Evolutionary conservation across 92 coral and sea anemone species (phyloP).

Genomic region (Hydrozoanthus gracilis): DNA sequence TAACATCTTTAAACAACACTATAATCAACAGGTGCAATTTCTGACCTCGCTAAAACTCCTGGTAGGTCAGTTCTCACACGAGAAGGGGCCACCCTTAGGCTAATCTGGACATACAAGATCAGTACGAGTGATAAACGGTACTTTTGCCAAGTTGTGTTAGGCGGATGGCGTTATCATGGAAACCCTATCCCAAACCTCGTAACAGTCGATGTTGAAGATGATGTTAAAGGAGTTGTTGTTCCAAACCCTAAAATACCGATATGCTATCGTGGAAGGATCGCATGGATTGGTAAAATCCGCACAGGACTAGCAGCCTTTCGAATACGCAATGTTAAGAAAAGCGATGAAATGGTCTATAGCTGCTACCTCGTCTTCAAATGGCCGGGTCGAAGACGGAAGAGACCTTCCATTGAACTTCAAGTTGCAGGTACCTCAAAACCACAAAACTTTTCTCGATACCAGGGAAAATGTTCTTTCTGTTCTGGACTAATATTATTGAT

Average conservation of each 20-base stretch:
- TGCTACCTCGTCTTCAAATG: background rate
- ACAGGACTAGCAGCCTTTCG: background rate
- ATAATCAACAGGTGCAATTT: background rate
- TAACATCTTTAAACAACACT: too few species aligned
- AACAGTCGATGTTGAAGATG: background rate
- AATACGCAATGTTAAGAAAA: background rate
- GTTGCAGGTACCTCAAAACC: background rate
- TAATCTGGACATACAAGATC: slow-evolving; percentile 1
- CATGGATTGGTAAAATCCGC: background rate
- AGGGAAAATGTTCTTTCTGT: too few species aligned
- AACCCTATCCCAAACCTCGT: background rate
- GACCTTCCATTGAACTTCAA: background rate
- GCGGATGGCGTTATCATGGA: background rate
- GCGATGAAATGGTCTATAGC: background rate
- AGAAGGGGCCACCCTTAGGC: background rate
- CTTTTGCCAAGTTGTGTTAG: background rate
- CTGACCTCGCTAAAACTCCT: background rate
- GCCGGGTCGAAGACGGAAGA: background rate
- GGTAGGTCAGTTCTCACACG: background rate
- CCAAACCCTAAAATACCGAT: background rate
- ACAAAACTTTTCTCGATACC: too few species aligned
- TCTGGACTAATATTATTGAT: too few species aligned
- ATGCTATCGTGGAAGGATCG: background rate
- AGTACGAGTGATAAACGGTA: background rate
- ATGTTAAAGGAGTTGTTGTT: too few species aligned